Base-by-base conservation (phyloP, 2,797 vertebrate genomes). In the Premnoplex brunnescens region DNA sequence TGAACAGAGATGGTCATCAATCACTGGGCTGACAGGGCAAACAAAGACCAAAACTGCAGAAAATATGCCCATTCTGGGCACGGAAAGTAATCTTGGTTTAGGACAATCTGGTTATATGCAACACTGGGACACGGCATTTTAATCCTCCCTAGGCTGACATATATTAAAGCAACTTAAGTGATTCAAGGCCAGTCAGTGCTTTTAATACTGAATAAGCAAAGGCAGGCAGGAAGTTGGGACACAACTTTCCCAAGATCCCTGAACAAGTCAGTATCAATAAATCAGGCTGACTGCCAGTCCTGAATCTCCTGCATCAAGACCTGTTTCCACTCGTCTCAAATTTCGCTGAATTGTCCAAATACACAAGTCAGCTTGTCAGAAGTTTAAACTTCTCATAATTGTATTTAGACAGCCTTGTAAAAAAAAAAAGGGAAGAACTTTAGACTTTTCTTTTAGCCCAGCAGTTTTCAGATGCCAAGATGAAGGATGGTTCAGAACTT, bases 11-110 rank as follows among this genome's bases (percentile, higher is more conserved):
- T 7, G 4, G 11, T 30, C 63, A 49, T 44, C 62, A 44, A 22
- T 80, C 64, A 37, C 36, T 12, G 24, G 3, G 34, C 14, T 78
- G 74, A n/a, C 28, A 58, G 26, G 17, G 54, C 41, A 46, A 55
- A 36, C 24, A 52, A n/a, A 49, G 12, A 55, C 5, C 19, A 56
- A 27, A 68, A 32, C 21, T 30, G 30, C 44, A 82, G 48, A 24
- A 92, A 75, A 58, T 0, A 8, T 0, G 0, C 10, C 13, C 2
- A 0, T 21, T 59, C 60, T 36, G n/a, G 11, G 23, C 34, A 24
- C 9, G 8, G 14, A 36, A 72, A 68, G 1, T 8, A 6, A 9
- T 9, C 24, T 30, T 41, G 7, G 2, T 19, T 56, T 43, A 43
- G 20, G n/a, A 62, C 36, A 39, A 27, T 5, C 36, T 26, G 26